Conservation (phyloP, 2,797 vertebrate genomes). For the Scolopax rusticola region DNA sequence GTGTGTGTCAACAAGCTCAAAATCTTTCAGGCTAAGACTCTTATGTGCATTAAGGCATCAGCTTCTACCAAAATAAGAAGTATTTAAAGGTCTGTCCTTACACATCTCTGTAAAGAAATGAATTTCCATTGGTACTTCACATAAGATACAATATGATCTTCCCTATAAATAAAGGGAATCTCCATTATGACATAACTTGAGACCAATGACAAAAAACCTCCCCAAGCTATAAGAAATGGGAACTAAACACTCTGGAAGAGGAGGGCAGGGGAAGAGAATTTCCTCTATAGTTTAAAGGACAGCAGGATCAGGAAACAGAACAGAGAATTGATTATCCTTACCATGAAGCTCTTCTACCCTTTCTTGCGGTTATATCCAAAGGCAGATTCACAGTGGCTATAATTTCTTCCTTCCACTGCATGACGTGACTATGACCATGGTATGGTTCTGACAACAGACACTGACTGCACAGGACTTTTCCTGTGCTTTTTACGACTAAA, state of each 20-base stretch:
- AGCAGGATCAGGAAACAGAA: not conserved
- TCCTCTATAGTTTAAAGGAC: not conserved
- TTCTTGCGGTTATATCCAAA: not conserved
- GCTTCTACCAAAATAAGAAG: not conserved
- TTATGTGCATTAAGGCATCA: not conserved
- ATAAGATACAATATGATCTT: not conserved
- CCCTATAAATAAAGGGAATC: accelerated
- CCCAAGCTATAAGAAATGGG: not conserved
- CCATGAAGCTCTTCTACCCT: not conserved
- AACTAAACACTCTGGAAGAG: not conserved
- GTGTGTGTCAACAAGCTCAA: not conserved
- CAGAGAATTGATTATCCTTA: not conserved
- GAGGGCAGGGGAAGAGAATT: accelerated
- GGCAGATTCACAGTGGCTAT: not conserved
- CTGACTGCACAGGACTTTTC: not conserved
- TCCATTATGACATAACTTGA: not conserved
- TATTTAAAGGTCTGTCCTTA: not conserved
- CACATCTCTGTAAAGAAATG: not conserved
- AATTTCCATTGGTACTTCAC: accelerated
- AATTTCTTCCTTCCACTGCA: not conserved
- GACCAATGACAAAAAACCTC: not conserved
- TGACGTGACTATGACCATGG: not conserved
- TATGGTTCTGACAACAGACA: not conserved
- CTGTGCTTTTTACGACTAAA: not conserved
- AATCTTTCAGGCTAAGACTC: not conserved